Base-by-base conservation (phyloP, 2,797 vertebrate genomes). In the Limnodromus scolopaceus region DNA sequence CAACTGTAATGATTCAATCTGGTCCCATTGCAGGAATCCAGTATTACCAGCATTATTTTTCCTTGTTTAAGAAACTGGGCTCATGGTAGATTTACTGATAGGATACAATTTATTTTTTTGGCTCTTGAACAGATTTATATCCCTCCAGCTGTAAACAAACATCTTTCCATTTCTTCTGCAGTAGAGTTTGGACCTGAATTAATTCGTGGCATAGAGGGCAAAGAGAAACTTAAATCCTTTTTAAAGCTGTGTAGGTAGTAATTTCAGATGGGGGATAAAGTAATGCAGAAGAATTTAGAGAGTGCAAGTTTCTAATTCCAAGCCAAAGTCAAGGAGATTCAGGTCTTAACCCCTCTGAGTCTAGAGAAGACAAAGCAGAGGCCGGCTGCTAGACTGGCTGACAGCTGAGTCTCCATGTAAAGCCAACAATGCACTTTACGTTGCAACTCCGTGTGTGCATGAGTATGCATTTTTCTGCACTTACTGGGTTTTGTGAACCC, bases 251-350 rank as follows among this genome's bases (percentile, higher is more conserved):
- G 68, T 84, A 95, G 82, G 79, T 86, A 94, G 84, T 55, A 93
- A 93, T 93, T 97, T 97, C 88, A 95, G 86, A 93, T 82, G 78
- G 77, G 25, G 80, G 68, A 97, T 96, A 96, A 95, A 94, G 86
- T 81, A 96, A 91, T 72, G 66, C 71, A 82, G 76, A 85, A 94
- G 68, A 96, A 94, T 92, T 97, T 72, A 93, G 1, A 0, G 71
- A 63, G 14, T 85, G 57, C 57, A 83, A 89, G 89, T 93, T 95
- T 92, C 84, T 95, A 87, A 97, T 88, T 84, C 87, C 82, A 91
- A 96, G 90, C 51, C 46, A 61, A 88, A 92, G 84, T 95, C 79
- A 91, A 96, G 68, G 78, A 93, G 88, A 94, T 95, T 92, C 87
- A 79, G 86, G 58, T 94, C 72, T 85, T 92, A 94, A 96, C 92